Conservation (phyloP, 2,113 vertebrate genomes). For the Python bivittatus region DNA sequence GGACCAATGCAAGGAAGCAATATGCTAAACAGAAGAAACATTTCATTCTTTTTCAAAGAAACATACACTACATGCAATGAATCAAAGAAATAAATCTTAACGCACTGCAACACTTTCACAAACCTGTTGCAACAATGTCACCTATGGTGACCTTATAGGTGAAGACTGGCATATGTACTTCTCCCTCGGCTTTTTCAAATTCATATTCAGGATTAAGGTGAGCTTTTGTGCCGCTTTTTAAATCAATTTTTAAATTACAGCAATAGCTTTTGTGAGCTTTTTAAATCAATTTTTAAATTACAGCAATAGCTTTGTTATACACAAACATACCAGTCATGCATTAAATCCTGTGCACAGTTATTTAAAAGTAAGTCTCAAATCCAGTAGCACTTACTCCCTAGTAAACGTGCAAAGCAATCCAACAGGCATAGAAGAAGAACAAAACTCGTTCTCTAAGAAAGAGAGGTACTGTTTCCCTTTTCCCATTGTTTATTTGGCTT, state of each 20-base stretch:
- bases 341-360: neutral
- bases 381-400: neutral
- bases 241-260: too few species aligned
- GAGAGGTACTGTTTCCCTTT: neutral
- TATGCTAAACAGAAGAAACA: neutral
- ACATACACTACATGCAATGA: slow-evolving; percentile 16
- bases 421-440: neutral
- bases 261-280: neutral
- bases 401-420: neutral
- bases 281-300: neutral
- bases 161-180: slow-evolving; percentile 79
- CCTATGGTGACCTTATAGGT: slow-evolving; percentile 77
- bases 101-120: slow-evolving; percentile 31
- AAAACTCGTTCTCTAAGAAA: neutral
- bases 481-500: neutral
- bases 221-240: slow-evolving; percentile 81
- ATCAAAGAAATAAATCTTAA: neutral
- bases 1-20: neutral
- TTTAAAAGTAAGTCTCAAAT: neutral
- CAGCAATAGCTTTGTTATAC: neutral
- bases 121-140: slow-evolving; percentile 78
- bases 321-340: neutral
- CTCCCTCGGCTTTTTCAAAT: slow-evolving; percentile 82
- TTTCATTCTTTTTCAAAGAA: neutral
- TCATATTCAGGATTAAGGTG: slow-evolving; percentile 79